Conservation (phyloP, 2,797 vertebrate species). For the Halcyon smyrnensis region DNA sequence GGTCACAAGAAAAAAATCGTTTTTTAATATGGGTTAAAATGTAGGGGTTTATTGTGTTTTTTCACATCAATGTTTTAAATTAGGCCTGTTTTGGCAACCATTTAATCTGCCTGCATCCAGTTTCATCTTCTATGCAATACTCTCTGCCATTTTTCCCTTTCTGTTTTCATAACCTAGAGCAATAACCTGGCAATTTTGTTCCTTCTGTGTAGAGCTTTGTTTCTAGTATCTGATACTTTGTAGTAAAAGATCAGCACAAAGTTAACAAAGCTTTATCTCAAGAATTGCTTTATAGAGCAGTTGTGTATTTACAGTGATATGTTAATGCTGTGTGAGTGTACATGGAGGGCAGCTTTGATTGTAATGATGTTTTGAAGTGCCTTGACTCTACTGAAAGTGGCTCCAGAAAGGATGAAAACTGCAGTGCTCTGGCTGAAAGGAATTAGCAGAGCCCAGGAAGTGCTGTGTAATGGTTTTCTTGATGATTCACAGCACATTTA, state of each 20-base stretch:
- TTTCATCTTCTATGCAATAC: background rate
- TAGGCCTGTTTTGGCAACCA: background rate
- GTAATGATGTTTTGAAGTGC: background rate
- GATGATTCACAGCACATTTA: background rate
- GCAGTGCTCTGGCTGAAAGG: background rate
- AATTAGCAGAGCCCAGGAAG: background rate
- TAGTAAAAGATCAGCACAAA: background rate
- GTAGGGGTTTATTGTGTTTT: background rate
- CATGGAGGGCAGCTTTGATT: background rate
- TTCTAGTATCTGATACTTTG: background rate
- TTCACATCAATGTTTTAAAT: background rate
- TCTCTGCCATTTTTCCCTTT: background rate
- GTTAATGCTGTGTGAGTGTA: background rate
- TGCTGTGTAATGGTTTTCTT: conserved; percentile 27
- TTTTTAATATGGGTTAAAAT: background rate
- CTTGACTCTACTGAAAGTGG: background rate
- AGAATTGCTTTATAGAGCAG: background rate
- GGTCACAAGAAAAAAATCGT: background rate
- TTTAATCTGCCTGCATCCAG: background rate
- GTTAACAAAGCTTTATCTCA: background rate
- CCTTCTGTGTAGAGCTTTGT: background rate
- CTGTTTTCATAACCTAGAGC: background rate
- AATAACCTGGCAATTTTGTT: background rate
- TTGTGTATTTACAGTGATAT: background rate
- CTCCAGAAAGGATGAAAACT: background rate